Evolutionary conservation across 2,113 vertebrate genomes (phyloP), one percentile per base, ranked within the genome.

Genomic region (Planiliza haematocheilus): DNA sequence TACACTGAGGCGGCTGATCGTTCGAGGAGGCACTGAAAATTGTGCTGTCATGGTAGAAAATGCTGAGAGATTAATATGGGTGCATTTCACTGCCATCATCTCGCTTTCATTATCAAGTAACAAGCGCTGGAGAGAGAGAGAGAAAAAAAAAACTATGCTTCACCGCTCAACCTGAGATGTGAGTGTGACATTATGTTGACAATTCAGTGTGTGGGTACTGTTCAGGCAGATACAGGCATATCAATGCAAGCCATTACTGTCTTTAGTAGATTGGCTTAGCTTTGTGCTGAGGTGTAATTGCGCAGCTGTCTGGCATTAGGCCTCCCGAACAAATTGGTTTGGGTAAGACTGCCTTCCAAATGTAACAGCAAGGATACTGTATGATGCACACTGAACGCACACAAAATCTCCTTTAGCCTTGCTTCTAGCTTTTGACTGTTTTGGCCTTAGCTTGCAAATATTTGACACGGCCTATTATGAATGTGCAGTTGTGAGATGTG

Each of bases 41-140:
- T 85, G 82, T 86, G 66, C 87, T 86, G 82, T 88, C 86, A 85
- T 81, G 79, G 81, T 88, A 62, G 83, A 84, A 86, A 88, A 90
- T 61, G 74, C 73, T 77, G 77, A 77, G 84, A 86, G 70, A 89
- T 91, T 92, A 88, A 84, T 58, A 65, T 55, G 43, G 80, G 52
- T 79, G 68, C 51, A 55, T 74, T 89, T 88, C 70, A 64, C 81
- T 85, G 74, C 77, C 82, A 84, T 91, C 86, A 83, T 87, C 88
- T 88, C 38, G 10, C 83, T 88, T 90, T 87, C 77, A 89, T 91
- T 93, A 84, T 90, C 86, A 73, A 79, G 60, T 80, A 86, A 77
- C 88, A 84, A 59, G 88, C 77, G 66, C 4, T 7, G 79, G 64
- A 55, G 80, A 38, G 63, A 3, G 16, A 6, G 11, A 9, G 14